These are phyloP conservation scores for Hucho hucho DNA, from an alignment of 2,113 vertebrate species.

Conservation along the genomic window DNA sequence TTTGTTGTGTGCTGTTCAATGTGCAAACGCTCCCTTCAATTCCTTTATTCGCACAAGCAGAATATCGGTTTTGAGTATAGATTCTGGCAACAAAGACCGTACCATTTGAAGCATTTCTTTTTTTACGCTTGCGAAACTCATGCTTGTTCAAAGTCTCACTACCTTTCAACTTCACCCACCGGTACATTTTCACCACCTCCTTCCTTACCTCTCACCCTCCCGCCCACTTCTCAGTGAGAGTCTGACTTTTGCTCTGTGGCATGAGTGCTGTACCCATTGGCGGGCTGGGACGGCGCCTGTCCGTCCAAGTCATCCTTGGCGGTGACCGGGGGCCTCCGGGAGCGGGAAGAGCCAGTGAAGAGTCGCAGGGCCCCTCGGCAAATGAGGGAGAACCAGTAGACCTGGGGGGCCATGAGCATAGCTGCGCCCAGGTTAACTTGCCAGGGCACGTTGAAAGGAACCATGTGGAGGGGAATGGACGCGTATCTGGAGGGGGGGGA, in stretches of 20 bases:
- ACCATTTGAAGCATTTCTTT: constrained; percentile 44
- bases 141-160: constrained; percentile 48
- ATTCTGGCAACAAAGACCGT: constrained; percentile 20
- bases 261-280: constrained; percentile 72
- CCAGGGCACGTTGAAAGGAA: constrained; percentile 79
- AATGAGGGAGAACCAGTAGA: constrained; percentile 93
- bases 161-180: constrained; percentile 49
- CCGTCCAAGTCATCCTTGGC: constrained; percentile 53
- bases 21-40: constrained; percentile 39
- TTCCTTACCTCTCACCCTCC: constrained; percentile 6
- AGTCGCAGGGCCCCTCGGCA: constrained; percentile 81
- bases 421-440: constrained; percentile 83
- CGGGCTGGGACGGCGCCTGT: constrained; percentile 51
- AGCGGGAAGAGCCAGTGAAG: constrained; percentile 65
- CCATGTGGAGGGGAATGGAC: constrained; percentile 80
- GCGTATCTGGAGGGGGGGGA: constrained; percentile 64
- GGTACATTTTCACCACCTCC: constrained; percentile 56
- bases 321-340: constrained; percentile 46
- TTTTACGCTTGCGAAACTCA: constrained; percentile 21
- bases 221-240: constrained; percentile 56
- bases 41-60: not conserved
- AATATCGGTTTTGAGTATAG: not conserved
- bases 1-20: constrained; percentile 34
- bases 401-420: constrained; percentile 86
- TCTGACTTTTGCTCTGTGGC: constrained; percentile 60